A percentile compares a stretch with the other conserved stretches of the same genome.
phyloP scores from a whole-genome alignment of 1,140 invertebrate genomes.

The Penaeus indicus region DNA sequence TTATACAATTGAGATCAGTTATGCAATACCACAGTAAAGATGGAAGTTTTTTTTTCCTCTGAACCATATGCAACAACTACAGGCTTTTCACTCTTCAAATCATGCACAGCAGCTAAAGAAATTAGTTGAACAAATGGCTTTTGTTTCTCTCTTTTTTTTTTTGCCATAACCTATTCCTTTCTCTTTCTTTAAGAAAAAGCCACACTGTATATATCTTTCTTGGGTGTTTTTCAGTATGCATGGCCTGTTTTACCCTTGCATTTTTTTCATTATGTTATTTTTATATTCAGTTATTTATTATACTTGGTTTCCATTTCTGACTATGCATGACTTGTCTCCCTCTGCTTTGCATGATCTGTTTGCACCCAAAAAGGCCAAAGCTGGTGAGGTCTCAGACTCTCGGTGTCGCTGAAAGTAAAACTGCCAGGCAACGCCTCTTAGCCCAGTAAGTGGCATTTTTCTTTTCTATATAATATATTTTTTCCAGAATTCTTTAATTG shows the following conservation, averaged over 20 bases:
- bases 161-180: too few relatives aligned
- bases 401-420: constrained; percentile 31
- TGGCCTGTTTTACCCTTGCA: background rate
- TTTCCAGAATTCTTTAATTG: too few relatives aligned
- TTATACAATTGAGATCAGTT: background rate
- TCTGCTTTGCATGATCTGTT: constrained; percentile 35
- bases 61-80: too few relatives aligned
- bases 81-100: background rate
- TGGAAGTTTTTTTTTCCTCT: too few relatives aligned
- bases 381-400: constrained; percentile 45
- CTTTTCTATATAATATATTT: background rate
- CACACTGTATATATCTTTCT: background rate
- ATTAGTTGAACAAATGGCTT: background rate
- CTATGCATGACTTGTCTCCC: constrained; percentile 27
- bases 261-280: background rate
- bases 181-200: too few relatives aligned
- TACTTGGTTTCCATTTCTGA: background rate
- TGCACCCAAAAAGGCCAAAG: constrained; percentile 30
- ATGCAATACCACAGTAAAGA: background rate
- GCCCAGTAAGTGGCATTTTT: constrained; percentile 30
- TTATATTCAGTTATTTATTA: background rate
- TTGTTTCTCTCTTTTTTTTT: too few relatives aligned
- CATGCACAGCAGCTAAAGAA: background rate
- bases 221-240: background rate
- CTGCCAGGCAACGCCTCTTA: constrained; percentile 12